Base-by-base conservation (phyloP, 2,113 vertebrate species). In the Bungarus multicinctus region DNA sequence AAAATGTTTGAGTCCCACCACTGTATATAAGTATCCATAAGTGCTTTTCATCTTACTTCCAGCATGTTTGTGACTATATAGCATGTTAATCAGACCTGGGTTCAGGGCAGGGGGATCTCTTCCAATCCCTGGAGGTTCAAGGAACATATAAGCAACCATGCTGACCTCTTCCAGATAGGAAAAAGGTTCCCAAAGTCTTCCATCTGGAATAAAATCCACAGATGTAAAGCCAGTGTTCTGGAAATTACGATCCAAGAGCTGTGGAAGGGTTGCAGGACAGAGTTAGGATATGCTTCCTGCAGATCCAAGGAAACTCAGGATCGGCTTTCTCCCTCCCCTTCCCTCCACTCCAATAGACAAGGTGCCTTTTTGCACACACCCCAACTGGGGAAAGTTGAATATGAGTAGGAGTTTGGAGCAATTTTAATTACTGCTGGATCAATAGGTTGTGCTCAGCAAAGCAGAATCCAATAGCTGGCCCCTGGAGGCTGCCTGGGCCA, bases 371-470 rank as follows among this genome's bases (percentile, higher is more conserved):
- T 94, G 96, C 74, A 89, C 87, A 52, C n/a, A 90, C 89, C 93
- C 92, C 94, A 94, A 90, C 57, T 96, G 54, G 54, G 23, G 94
- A 96, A 94, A 95, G 95, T 96, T 97, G 96, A 96, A 96, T 95
- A 85, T 95, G 96, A 96, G 96, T 96, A 96, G 96, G 96, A 94
- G 94, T 97, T 96, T 96, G 96, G 93, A 97, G 94, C 0, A 8
- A 95, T 94, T 96, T 96, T 96, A 97, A 97, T 97, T 96, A 96
- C 94, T 92, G 43, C 91, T 90, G 95, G 96, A 97, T 96, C 97
- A 2, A 97, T 97, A 94, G 89, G 87, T 94, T 96, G 50, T 25
- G 93, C 93, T 91, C 2, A 22, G 95, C 95, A 95, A 86, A 96
- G 92, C 93, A 96, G 96, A 97, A 97, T 96, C 92, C 95, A 96